These are phyloP conservation scores for Amiota minor DNA, from an alignment of 2,888 invertebrate genomes.

Conservation along the genomic window DNA sequence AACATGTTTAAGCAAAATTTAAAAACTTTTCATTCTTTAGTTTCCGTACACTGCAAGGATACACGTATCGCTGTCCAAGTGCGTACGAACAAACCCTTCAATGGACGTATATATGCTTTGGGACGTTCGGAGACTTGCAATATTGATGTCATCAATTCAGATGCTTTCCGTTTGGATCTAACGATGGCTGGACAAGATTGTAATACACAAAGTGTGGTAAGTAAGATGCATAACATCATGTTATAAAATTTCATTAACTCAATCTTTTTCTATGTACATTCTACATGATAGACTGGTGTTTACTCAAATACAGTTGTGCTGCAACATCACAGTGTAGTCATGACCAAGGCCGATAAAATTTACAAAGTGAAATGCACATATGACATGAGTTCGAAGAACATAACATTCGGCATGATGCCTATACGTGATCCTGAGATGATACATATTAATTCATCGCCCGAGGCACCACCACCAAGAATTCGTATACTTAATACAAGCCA, in stretches of 20 bases:
- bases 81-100: conserved; percentile 93
- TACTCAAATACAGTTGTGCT: conserved; percentile 95
- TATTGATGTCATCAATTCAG: conserved; percentile 93
- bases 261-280: neutral
- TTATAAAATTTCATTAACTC: neutral
- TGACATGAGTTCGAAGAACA: conserved; percentile 96
- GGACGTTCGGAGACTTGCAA: conserved; percentile 96
- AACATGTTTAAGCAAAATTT: neutral
- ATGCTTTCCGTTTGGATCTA: conserved; percentile 91
- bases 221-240: conserved; percentile 59
- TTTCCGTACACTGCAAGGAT: conserved; percentile 94
- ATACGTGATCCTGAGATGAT: conserved; percentile 97
- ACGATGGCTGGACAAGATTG: conserved; percentile 96
- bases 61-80: conserved; percentile 94
- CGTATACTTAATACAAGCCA: conserved; percentile 89
- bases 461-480: conserved; percentile 94
- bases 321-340: conserved; percentile 95
- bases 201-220: conserved; percentile 95
- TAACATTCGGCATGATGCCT: conserved; percentile 98
- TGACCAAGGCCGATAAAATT: conserved; percentile 97
- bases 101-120: conserved; percentile 93
- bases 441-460: conserved; percentile 94
- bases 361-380: conserved; percentile 97
- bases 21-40: conserved; percentile 74
- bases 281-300: conserved; percentile 83